Base-by-base conservation (phyloP, 2,113 vertebrate species). In the human region DNA sequence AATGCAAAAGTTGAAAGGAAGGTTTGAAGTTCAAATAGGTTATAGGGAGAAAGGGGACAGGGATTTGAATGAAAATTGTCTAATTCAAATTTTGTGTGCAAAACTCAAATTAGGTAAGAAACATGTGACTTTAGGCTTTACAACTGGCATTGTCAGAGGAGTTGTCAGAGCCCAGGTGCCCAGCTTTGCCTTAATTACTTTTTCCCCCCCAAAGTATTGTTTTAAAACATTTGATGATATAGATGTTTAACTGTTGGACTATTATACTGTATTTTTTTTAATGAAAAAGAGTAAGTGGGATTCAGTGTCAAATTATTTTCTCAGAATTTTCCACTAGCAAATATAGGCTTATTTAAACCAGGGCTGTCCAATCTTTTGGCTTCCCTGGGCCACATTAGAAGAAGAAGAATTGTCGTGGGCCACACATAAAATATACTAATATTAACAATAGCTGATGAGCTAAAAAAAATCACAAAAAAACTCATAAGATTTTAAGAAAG, bases 51-150 rank as follows among this genome's bases (percentile, higher is more conserved):
- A 75, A 81, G 22, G 16, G 12, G 45, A n/a, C 4, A 87, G 8
- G 2, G 16, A 78, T 93, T n/a, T 97, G 27, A 97, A 89, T 90
- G 66, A 85, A 90, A 95, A 92, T 6, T 59, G 18, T 12, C 48
- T 97, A 87, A 87, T 66, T 96, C 68, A 93, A 96, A 92, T 73
- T 90, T 87, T 82, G 11, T 90, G 43, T 81, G 57, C 55, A 93
- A 84, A 94, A 89, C 48, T 97, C 91, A 87, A 75, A 73, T 83
- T 90, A 93, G 61, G 45, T 84, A 76, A 96, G 72, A 96, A 86
- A 66, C 8, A 27, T 84, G 32, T 93, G 85, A 83, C 43, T 97
- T 90, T 25, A 82, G 55, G 35, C 9, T n/a, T 94, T 92, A 45
- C 32, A 80, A 10, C 38, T 48, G 16, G 75, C 5, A 1, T 43